A percentile compares a stretch with the other conserved stretches of the same genome.
These are phyloP conservation scores for Diplodus puntazzo DNA, from an alignment of 2,797 vertebrate genomes.

Conservation along the genomic window DNA sequence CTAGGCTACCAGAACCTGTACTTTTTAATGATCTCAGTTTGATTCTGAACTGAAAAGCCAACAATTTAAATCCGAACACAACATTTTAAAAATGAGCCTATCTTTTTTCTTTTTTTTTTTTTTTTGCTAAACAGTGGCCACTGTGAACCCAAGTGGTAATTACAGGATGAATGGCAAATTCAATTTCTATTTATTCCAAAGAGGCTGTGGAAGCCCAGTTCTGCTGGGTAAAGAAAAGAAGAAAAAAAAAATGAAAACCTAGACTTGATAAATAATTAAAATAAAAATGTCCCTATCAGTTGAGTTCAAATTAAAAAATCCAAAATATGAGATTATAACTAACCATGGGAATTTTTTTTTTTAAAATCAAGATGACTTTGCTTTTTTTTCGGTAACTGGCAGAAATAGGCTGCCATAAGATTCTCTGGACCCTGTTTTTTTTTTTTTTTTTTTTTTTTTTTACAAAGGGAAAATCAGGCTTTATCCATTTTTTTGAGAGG, in stretches of 20 bases:
- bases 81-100: background rate
- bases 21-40: background rate
- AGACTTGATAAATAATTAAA: too few species aligned
- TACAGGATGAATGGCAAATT: background rate
- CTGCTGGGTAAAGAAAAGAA: too few species aligned
- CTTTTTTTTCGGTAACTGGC: too few species aligned
- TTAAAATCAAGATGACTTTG: too few species aligned
- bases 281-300: too few species aligned
- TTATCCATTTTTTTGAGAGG: background rate
- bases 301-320: too few species aligned
- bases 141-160: slow-evolving; percentile 12
- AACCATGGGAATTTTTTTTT: too few species aligned
- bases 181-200: background rate
- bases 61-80: background rate
- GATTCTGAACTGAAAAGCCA: background rate
- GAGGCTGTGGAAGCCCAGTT: too few species aligned
- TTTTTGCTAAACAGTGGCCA: slow-evolving; percentile 18
- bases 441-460: too few species aligned
- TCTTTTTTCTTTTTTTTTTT: background rate
- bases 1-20: background rate
- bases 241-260: too few species aligned
- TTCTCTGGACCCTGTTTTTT: background rate
- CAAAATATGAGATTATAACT: too few species aligned
- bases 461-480: too few species aligned
- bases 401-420: background rate